Conservation (phyloP, 2,113 vertebrate genomes). For the Leptobrachium leishanense region DNA sequence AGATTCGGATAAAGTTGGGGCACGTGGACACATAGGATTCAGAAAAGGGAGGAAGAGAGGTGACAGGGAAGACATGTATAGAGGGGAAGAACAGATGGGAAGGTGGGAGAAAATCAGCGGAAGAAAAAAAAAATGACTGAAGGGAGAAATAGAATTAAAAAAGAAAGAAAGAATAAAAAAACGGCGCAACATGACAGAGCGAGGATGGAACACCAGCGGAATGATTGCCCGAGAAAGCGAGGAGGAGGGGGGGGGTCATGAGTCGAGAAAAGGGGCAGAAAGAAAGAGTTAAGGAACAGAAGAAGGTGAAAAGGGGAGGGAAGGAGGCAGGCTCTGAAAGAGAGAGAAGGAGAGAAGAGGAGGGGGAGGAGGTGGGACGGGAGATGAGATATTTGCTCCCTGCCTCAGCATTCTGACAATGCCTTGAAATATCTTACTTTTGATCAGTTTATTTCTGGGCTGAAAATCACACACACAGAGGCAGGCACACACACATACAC, state of each 20-base stretch:
- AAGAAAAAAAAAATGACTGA: not conserved
- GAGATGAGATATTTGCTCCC: slow-evolving; percentile 65
- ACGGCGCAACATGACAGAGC: not conserved
- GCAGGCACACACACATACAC: slow-evolving; percentile 39
- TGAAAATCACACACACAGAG: slow-evolving; percentile 48
- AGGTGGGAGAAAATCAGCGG: too few relatives aligned
- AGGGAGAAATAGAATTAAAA: not conserved
- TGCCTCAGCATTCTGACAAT: slow-evolving; percentile 65
- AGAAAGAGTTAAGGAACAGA: slow-evolving; percentile 14
- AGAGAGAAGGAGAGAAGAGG: slow-evolving; percentile 27
- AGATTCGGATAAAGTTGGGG: too few relatives aligned
- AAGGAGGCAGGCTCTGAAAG: slow-evolving; percentile 39
- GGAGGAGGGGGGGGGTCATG: slow-evolving; percentile 14
- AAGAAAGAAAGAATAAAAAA: not conserved
- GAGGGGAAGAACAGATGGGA: too few relatives aligned
- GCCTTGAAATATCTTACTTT: slow-evolving; percentile 72
- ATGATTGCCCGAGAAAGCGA: too few relatives aligned
- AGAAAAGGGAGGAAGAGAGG: not conserved
- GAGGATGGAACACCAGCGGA: too few relatives aligned
- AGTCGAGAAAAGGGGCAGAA: slow-evolving; percentile 44
- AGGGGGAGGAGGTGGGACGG: slow-evolving; percentile 11
- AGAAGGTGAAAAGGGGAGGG: slow-evolving; percentile 23
- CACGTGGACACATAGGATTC: too few relatives aligned
- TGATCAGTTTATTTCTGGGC: slow-evolving; percentile 61
- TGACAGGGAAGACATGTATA: not conserved